Conservation (phyloP, 2,888 invertebrate species). For the Metallyticus violacea region DNA sequence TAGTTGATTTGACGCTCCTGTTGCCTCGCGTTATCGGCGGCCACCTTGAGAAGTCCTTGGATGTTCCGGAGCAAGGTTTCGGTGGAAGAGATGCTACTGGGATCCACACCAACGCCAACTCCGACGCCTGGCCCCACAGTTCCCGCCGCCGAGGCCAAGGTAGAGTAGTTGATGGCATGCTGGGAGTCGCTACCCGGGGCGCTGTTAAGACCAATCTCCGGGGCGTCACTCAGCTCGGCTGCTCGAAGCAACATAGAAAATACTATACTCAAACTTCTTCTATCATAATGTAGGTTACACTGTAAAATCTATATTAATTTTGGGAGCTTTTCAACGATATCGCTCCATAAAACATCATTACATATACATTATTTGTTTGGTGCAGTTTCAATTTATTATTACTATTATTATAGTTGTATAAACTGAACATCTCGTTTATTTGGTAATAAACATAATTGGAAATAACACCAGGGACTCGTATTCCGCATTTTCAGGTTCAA, state of each 20-base stretch:
- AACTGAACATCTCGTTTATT: too few species aligned
- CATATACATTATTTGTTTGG: too few species aligned
- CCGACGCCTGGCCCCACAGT: conserved; percentile 45
- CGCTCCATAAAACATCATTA: too few species aligned
- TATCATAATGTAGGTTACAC: neutral
- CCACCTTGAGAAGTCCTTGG: conserved; percentile 92
- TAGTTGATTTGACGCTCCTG: conserved; percentile 94
- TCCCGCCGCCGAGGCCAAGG: conserved; percentile 61
- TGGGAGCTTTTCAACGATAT: too few species aligned
- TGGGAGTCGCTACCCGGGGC: conserved; percentile 51
- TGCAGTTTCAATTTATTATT: too few species aligned
- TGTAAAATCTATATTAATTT: too few species aligned
- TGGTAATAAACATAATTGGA: too few species aligned
- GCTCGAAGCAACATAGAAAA: neutral
- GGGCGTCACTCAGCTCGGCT: conserved; percentile 70
- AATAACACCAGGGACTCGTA: too few species aligned
- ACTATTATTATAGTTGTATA: too few species aligned
- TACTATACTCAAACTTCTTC: neutral
- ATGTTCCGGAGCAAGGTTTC: conserved; percentile 93
- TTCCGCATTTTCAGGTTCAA: too few species aligned
- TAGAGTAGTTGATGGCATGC: conserved; percentile 80
- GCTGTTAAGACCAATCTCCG: conserved; percentile 50
- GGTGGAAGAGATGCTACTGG: conserved; percentile 73
- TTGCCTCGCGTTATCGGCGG: conserved; percentile 95
- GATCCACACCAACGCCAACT: conserved; percentile 52